Evolutionary conservation across 2,888 invertebrate species (phyloP).

Genomic region (Agriopis marginaria): DNA sequence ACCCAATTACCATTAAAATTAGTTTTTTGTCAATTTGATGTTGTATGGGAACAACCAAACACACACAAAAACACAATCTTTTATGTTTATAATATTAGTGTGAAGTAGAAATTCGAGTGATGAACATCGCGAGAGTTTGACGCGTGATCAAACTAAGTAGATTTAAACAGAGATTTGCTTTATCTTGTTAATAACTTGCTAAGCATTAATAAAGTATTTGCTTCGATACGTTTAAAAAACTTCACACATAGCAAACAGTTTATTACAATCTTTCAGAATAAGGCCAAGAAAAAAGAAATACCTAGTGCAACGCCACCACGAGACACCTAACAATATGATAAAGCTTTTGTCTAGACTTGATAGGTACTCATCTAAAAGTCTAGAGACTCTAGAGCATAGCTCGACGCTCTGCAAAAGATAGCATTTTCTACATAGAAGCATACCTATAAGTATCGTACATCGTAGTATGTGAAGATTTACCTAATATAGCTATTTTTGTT

Average conservation of each 20-base stretch:
- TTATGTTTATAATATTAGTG: too few species aligned
- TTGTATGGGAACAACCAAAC: too few species aligned
- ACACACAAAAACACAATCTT: too few species aligned
- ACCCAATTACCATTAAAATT: too few species aligned
- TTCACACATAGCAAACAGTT: neutral
- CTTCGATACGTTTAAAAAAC: neutral
- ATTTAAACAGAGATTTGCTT: too few species aligned
- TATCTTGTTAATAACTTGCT: too few species aligned
- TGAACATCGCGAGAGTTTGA: too few species aligned
- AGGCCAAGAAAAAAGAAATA: neutral
- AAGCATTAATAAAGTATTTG: too few species aligned
- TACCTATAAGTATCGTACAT: neutral
- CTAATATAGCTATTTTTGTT: neutral
- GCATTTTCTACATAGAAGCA: slow-evolving; percentile 12
- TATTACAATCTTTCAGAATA: neutral
- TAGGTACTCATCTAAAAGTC: slow-evolving; percentile 20
- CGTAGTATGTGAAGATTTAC: neutral
- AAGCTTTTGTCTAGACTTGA: slow-evolving; percentile 28
- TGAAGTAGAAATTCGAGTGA: too few species aligned
- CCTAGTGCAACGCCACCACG: neutral
- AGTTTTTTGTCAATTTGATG: too few species aligned
- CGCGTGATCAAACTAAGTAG: too few species aligned
- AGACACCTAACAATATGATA: slow-evolving; percentile 19
- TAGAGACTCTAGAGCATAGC: slow-evolving; percentile 16
- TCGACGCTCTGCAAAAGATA: slow-evolving; percentile 12